These are phyloP conservation scores for Yasuhikotakia modesta DNA, from an alignment of 2,797 vertebrate genomes.

Conservation along the genomic window DNA sequence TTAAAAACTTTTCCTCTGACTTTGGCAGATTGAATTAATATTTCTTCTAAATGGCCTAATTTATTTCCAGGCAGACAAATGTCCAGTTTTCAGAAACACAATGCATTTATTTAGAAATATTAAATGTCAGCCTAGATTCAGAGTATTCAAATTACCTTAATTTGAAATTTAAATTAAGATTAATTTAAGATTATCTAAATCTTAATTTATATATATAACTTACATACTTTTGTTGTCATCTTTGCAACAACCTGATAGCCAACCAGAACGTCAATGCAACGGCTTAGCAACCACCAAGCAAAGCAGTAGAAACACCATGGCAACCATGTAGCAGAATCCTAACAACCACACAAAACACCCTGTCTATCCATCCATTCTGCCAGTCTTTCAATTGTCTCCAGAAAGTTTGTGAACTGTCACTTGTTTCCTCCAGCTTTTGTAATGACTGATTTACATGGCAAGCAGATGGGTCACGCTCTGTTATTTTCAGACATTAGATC, in stretches of 20 bases:
- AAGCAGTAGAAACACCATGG: not conserved
- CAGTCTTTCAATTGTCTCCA: not conserved
- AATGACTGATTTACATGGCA: constrained; percentile 69
- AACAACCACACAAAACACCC: not conserved
- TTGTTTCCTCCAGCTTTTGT: not conserved
- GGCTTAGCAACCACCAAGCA: too few relatives aligned
- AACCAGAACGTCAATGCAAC: not conserved
- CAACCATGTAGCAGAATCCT: not conserved
- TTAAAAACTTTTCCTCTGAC: not conserved
- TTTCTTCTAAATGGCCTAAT: not conserved
- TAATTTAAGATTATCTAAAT: too few relatives aligned
- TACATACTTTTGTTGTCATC: too few relatives aligned
- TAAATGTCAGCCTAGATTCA: not conserved
- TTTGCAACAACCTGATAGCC: too few relatives aligned
- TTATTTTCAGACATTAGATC: constrained; percentile 59
- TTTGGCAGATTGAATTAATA: constrained; percentile 7
- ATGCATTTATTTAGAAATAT: not conserved
- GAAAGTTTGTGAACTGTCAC: not conserved
- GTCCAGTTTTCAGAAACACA: not conserved
- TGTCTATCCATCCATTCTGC: not conserved
- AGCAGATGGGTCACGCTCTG: constrained; percentile 62
- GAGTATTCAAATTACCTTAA: not conserved
- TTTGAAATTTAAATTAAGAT: too few relatives aligned
- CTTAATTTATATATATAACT: too few relatives aligned
- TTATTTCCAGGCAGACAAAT: constrained; percentile 7